Percentiles rank a stretch among this genome's conserved stretches.
Evolutionary conservation across 2,888 invertebrate genomes (phyloP).

Genomic region (Eledone cirrhosa): DNA sequence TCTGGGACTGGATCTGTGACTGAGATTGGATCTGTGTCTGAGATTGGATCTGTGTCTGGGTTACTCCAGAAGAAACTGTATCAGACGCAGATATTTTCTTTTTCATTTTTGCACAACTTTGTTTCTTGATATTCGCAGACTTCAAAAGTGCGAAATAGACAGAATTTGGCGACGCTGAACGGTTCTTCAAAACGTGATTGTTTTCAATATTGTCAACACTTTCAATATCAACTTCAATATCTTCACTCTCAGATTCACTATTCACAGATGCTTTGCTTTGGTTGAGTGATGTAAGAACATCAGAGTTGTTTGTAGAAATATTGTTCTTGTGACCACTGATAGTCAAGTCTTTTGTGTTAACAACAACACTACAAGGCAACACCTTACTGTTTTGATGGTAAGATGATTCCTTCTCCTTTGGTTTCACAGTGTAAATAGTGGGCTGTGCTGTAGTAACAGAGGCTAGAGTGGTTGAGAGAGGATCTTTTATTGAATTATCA

Average conservation of each 20-base stretch:
- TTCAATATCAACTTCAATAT: conserved; percentile 56
- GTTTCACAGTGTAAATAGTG: conserved; percentile 40
- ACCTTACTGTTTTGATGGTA: not conserved
- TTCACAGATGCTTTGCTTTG: not conserved
- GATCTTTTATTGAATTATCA: not conserved
- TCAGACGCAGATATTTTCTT: not conserved
- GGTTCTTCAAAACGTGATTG: conserved; percentile 46
- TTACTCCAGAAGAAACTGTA: no score
- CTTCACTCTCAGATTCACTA: conserved; percentile 44
- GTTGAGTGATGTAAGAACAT: not conserved
- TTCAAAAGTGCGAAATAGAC: conserved; percentile 54
- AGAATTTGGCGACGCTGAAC: conserved; percentile 59
- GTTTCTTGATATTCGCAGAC: conserved; percentile 43
- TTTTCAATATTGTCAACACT: conserved; percentile 51
- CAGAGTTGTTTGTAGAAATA: not conserved
- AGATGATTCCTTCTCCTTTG: not conserved
- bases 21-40: no score
- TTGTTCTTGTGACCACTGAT: not conserved
- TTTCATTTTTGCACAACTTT: conserved; percentile 9
- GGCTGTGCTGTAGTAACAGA: conserved; percentile 55
- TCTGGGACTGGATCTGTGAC: no score
- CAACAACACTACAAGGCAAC: not conserved
- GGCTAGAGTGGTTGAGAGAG: conserved; percentile 37
- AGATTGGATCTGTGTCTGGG: no score
- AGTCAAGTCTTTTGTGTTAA: not conserved